Conservation (phyloP, 2,888 invertebrate species). For the Zaprionus bogoriensis region DNA sequence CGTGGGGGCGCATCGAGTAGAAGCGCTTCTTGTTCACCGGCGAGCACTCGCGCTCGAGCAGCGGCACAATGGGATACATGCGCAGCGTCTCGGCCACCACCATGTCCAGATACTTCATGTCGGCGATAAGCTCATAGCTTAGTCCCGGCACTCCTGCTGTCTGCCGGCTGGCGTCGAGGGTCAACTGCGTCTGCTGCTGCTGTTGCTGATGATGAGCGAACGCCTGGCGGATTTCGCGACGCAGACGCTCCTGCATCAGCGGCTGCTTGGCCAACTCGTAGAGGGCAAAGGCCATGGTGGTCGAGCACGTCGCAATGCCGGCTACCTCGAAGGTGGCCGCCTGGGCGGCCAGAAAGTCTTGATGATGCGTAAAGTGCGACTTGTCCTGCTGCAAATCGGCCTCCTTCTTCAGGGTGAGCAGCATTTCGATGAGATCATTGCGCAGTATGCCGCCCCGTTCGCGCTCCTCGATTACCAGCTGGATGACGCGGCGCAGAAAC, state of each 20-base stretch:
- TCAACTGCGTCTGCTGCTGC: too few species aligned
- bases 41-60: constrained; percentile 81
- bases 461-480: constrained; percentile 82
- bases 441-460: constrained; percentile 81
- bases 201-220: too few species aligned
- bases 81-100: constrained; percentile 82
- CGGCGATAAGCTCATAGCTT: constrained; percentile 81
- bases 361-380: constrained; percentile 74
- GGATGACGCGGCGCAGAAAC: constrained; percentile 82
- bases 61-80: constrained; percentile 81
- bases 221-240: constrained; percentile 82
- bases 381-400: constrained; percentile 73
- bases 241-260: constrained; percentile 81
- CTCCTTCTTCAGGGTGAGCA: constrained; percentile 83
- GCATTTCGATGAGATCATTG: constrained; percentile 84
- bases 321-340: constrained; percentile 81
- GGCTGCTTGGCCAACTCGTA: constrained; percentile 83
- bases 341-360: constrained; percentile 81
- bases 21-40: constrained; percentile 75
- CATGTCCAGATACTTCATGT: constrained; percentile 83
- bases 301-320: constrained; percentile 81
- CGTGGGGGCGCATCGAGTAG: constrained; percentile 79
- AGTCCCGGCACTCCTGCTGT: constrained; percentile 49
- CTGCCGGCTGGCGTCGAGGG: too few species aligned
- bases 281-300: constrained; percentile 83